Base-by-base conservation (phyloP, 2,113 vertebrate genomes). In the Fregata magnificens region DNA sequence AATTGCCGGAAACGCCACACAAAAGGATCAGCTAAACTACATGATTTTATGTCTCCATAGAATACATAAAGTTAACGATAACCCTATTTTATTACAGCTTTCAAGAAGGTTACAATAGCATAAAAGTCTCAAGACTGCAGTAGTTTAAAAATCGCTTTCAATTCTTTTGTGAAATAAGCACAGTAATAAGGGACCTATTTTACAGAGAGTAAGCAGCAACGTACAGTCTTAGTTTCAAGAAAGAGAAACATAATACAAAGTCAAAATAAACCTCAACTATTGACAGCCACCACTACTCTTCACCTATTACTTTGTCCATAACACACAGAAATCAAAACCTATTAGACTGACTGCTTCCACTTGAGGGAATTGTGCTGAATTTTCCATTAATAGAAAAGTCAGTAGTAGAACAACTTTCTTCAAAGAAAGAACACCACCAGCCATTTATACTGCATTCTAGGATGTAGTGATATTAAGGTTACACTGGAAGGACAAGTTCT, bases 401-500 rank as follows among this genome's bases (percentile, higher is more conserved):
- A 97, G 80, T 62, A 87, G 94, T 42, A 96, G 95, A 93, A 88
- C 87, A 85, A 49, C 95, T 94, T 98, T 97, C 83, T 97, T 90
- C 80, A 86, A 85, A 97, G 97, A 91, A 97, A 96, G 87, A 79
- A 47, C 36, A 97, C 88, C 67, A 95, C 71, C 95, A 49, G 72
- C 82, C 90, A 93, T 61, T 96, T 69, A 71, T 71, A 79, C 1
- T 83, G 91, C 61, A 21, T 95, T 97, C 69, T 82, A 92, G 61
- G 80, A 94, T 97, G 96, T 97, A 97, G 97, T 97, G 95, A 94
- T 95, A 93, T 88, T 96, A 93, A 86, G 40, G 83, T 92, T 94
- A 97, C 78, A 94, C 77, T 93, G 87, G 93, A 97, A 98, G 79
- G 86, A 86, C 81, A 92, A 85, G 88, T 91, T 92, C 90, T 97